These are phyloP conservation scores for Eupithecia subumbrata DNA, from an alignment of 2,888 invertebrate genomes.

Conservation along the genomic window DNA sequence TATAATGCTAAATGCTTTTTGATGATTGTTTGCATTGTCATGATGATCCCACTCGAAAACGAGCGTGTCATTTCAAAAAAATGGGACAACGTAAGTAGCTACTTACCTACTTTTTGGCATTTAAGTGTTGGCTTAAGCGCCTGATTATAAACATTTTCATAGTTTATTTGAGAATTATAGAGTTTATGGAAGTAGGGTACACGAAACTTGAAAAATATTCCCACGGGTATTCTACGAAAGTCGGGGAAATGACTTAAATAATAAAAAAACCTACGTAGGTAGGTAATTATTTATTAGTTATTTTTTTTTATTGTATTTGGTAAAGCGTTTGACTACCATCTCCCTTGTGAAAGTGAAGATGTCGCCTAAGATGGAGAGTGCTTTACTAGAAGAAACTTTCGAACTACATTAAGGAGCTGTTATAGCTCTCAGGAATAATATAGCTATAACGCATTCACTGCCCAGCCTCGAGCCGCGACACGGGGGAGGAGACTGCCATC, in stretches of 20 bases:
- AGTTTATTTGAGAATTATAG: slow-evolving; percentile 15
- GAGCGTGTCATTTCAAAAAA: slow-evolving; percentile 67
- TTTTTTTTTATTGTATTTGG: too few relatives aligned
- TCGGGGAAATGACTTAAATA: too few relatives aligned
- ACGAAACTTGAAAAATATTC: slow-evolving; percentile 18
- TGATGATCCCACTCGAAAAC: slow-evolving; percentile 70
- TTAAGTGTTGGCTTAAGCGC: slow-evolving; percentile 60
- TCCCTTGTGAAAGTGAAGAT: too few relatives aligned
- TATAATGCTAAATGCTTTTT: slow-evolving; percentile 54
- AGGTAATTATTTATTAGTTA: too few relatives aligned
- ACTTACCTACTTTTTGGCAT: slow-evolving; percentile 32
- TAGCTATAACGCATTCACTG: too few relatives aligned
- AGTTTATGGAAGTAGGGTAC: not conserved
- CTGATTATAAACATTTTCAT: slow-evolving; percentile 43
- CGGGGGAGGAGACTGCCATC: too few relatives aligned
- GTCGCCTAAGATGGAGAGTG: too few relatives aligned
- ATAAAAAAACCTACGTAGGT: too few relatives aligned
- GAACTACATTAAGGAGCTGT: not conserved
- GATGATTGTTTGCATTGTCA: slow-evolving; percentile 61
- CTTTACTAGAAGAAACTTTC: too few relatives aligned
- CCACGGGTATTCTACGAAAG: slow-evolving; percentile 25
- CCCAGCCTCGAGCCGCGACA: too few relatives aligned
- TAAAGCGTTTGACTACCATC: too few relatives aligned
- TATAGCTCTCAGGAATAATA: not conserved
- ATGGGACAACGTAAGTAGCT: slow-evolving; percentile 25